Base-by-base conservation (phyloP, 2,113 vertebrate species). In the Eurypyga helias region DNA sequence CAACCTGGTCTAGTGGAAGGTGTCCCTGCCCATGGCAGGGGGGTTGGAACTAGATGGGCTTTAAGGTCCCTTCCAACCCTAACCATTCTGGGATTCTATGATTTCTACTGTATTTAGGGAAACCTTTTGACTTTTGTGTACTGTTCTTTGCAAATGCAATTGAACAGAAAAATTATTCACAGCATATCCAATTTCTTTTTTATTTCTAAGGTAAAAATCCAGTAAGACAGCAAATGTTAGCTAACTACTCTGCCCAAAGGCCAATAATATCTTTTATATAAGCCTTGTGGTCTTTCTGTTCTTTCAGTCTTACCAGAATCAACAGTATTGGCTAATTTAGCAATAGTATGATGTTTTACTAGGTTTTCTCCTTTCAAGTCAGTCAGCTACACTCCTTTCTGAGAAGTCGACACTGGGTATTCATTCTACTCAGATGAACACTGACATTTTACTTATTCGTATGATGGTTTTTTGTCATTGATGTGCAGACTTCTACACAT, bases 381-480 rank as follows among this genome's bases (percentile, higher is more conserved):
- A 96, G 83, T 43, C 81, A 94, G 72, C 81, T 45, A 87, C 2
- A 0, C 78, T 62, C 51, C 87, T 96, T 95, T 76, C 82, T 1
- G 6, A 93, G 97, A 96, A 92, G 62, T 41, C 25, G 24, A 91
- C 80, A 73, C 34, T 61, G 26, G 46, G 51, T 72, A 92, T 61
- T 87, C 75, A 87, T 70, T 95, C 49, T 95, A 78, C 66, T 95
- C 57, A 91, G 77, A 94, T 81, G 64, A 70, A 87, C 96, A 93
- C 81, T 98, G 98, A 98, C 87, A 98, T 97, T 97, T 97, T 95
- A 88, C 88, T 97, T 97, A 95, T 70, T 97, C 72, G 75, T 94
- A 95, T 46, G 93, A 96, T 41, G 51, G 0, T 5, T 45, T 96
- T 91, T 73, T 90, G 95, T 84, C 95, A 93, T 66, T 97, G 87